phyloP scores from a whole-genome alignment of 2,113 vertebrate genomes.

The Pituophis catenifer region DNA sequence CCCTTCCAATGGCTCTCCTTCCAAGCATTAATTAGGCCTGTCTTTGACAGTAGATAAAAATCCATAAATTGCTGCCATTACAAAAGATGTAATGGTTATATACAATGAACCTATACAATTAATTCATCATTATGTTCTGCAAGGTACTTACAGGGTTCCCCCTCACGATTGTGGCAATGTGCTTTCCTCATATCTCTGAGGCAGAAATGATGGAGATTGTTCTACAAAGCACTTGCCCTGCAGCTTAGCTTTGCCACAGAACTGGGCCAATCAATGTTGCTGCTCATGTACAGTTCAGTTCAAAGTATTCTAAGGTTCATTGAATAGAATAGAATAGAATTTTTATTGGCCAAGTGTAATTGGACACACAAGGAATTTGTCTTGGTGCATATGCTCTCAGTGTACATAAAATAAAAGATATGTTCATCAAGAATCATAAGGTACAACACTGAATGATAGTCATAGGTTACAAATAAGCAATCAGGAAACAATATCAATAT shows the following conservation, averaged over 20 bases:
- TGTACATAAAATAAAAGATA: too few relatives aligned
- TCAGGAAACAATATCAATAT: too few relatives aligned
- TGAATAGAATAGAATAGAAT: neutral
- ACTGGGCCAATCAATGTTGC: neutral
- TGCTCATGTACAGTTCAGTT: neutral
- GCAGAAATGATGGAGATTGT: neutral
- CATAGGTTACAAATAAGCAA: too few relatives aligned
- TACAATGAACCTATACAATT: neutral
- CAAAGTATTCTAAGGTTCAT: neutral
- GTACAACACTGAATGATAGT: too few relatives aligned
- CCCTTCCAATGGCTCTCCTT: neutral
- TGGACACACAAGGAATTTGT: too few relatives aligned
- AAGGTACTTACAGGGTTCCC: neutral
- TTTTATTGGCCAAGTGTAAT: too few relatives aligned
- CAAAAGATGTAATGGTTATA: neutral
- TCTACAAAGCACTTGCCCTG: neutral
- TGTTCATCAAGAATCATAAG: too few relatives aligned
- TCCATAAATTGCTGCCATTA: neutral
- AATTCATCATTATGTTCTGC: neutral
- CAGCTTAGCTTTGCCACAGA: neutral
- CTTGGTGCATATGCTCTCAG: too few relatives aligned
- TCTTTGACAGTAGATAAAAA: neutral
- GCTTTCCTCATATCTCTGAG: neutral
- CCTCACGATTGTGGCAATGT: neutral
- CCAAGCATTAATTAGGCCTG: neutral